Base-by-base conservation (phyloP, 2,797 vertebrate genomes). In the Anabacerthia variegaticeps region DNA sequence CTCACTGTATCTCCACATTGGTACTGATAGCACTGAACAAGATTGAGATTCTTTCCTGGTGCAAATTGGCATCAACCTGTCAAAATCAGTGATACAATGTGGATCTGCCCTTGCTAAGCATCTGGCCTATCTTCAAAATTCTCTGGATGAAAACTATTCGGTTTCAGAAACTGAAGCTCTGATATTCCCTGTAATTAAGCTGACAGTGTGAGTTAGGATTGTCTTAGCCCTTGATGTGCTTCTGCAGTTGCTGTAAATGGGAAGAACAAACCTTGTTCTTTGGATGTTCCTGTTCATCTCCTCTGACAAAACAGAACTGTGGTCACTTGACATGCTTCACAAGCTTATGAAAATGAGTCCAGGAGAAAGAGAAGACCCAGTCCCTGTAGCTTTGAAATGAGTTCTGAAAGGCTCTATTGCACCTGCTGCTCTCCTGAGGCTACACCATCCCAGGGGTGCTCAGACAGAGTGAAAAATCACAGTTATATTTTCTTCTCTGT, bases 31-130 rank as follows among this genome's bases (percentile, higher is more conserved):
- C 7, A 27, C 32, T 49, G 82, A 78, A 65, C 10, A 81, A 79
- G 48, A 76, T 3, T 0, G 0, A 84, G n/a, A 36, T 30, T 68
- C 36, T 75, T 68, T 10, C 39, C 32, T 52, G 26, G 16, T 1
- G 0, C 52, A 74, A 79, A 66, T 52, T 48, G 44, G 7, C 7
- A 1, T 10, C 2, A 0, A 41, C 21, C 51, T 59, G 11, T 36
- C 39, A n/a, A 87, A 82, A 49, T 39, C 52, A 69, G 46, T 27
- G 62, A 65, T 56, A 27, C 48, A 54, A 65, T 46, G 36, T 46
- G 46, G 36, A 32, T 83, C 61, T 93, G 36, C 22, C 19, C 32
- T 75, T 0, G 0, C 41, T 61, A 48, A 86, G 69, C 44, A 51
- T 36, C 51, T 71, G 27, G 32, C 19, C 23, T 34, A 30, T 18